phyloP scores from a whole-genome alignment of 1,140 invertebrate species.

The Drosophila fuyamai region DNA sequence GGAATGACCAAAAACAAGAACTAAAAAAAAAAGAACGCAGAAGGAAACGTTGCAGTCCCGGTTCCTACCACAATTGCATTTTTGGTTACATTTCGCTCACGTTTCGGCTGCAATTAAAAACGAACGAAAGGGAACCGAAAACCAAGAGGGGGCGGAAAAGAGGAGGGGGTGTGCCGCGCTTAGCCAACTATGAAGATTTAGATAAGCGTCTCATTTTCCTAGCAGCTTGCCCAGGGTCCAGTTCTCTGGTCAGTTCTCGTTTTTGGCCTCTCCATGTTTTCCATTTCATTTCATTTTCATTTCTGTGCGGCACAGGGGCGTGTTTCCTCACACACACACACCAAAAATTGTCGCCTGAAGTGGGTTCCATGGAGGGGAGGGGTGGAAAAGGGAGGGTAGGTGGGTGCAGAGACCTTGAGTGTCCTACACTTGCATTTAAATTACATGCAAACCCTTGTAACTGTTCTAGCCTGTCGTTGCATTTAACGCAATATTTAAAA shows the following conservation, averaged over 20 bases:
- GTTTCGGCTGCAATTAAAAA: conserved; percentile 82
- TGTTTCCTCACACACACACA: conserved; percentile 30
- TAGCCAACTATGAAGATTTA: conserved; percentile 85
- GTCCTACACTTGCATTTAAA: conserved; percentile 57
- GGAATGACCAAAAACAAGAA: conserved; percentile 62
- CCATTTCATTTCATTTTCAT: conserved; percentile 72
- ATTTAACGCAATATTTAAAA: too few species aligned
- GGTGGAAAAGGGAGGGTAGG: not conserved
- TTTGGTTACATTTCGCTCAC: conserved; percentile 82
- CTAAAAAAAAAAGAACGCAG: conserved; percentile 9
- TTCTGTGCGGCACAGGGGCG: conserved; percentile 57
- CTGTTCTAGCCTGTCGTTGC: too few species aligned
- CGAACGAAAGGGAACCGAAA: conserved; percentile 47
- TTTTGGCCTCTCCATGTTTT: conserved; percentile 61
- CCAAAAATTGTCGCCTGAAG: conserved; percentile 55
- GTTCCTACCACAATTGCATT: conserved; percentile 71
- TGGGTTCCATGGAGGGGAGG: not conserved
- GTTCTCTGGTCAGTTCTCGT: conserved; percentile 61
- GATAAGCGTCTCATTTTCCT: conserved; percentile 82
- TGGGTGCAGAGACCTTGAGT: conserved; percentile 53
- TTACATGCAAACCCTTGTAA: not conserved
- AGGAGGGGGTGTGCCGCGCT: conserved; percentile 63
- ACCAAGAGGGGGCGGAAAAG: conserved; percentile 13
- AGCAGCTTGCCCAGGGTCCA: conserved; percentile 53
- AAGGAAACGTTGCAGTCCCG: conserved; percentile 28